These are phyloP conservation scores for Mus spicilegus DNA, from an alignment of 2,113 vertebrate genomes.

Conservation along the genomic window DNA sequence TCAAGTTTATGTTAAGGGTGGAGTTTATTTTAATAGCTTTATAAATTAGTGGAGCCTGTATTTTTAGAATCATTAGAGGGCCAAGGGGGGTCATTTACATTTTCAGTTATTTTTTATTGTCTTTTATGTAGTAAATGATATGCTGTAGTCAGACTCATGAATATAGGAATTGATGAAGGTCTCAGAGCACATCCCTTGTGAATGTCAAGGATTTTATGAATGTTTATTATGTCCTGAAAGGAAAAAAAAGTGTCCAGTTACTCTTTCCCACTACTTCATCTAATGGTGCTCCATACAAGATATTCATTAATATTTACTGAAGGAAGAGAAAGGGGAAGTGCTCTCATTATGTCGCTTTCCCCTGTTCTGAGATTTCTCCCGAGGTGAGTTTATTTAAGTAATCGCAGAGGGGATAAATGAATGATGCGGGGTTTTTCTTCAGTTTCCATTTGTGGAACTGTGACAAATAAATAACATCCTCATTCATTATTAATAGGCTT, in stretches of 20 bases:
- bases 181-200: neutral
- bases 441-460: slow-evolving; percentile 64
- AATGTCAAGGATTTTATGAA: slow-evolving; percentile 63
- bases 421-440: slow-evolving; percentile 26
- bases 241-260: neutral
- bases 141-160: slow-evolving; percentile 53
- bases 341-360: neutral
- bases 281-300: neutral
- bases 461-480: slow-evolving; percentile 76
- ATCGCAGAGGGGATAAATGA: slow-evolving; percentile 32
- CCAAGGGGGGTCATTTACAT: slow-evolving; percentile 61
- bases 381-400: slow-evolving; percentile 50
- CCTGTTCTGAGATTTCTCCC: slow-evolving; percentile 32
- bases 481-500: slow-evolving; percentile 78
- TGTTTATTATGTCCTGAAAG: slow-evolving; percentile 45
- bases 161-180: slow-evolving; percentile 34
- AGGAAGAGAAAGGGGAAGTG: neutral
- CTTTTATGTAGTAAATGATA: slow-evolving; percentile 62
- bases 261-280: neutral
- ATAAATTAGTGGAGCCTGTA: slow-evolving; percentile 61
- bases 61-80: slow-evolving; percentile 65
- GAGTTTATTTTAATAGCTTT: slow-evolving; percentile 64
- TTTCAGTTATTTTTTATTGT: slow-evolving; percentile 69
- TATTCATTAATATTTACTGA: neutral
- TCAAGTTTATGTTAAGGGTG: slow-evolving; percentile 25